Percentiles rank a stretch among this genome's conserved stretches.
These are phyloP conservation scores for Perithous albicinctus DNA, from an alignment of 2,888 invertebrate genomes.

Conservation along the genomic window DNA sequence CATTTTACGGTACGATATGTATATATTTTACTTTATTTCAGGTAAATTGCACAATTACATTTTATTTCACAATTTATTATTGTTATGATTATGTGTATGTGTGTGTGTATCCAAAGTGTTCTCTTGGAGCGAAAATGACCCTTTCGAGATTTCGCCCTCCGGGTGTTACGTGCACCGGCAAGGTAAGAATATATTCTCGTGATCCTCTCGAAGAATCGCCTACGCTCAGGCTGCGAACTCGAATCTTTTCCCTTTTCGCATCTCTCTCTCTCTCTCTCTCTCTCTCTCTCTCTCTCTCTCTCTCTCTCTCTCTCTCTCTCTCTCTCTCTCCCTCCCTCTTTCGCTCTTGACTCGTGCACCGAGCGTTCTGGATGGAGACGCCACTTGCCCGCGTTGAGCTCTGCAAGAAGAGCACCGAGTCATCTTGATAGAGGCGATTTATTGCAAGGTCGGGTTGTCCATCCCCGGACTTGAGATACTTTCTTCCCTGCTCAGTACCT, in stretches of 20 bases:
- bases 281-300: too few species aligned
- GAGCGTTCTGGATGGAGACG: slow-evolving; percentile 66
- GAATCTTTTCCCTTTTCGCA: slow-evolving; percentile 18
- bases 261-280: too few species aligned
- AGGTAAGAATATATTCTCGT: slow-evolving; percentile 36
- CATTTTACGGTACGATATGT: slow-evolving; percentile 17
- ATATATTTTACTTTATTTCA: slow-evolving; percentile 18
- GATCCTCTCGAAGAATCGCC: slow-evolving; percentile 49
- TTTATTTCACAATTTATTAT: slow-evolving; percentile 30
- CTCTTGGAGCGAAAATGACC: slow-evolving; percentile 55
- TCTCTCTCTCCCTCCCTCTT: slow-evolving; percentile 6
- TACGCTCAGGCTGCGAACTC: slow-evolving; percentile 50
- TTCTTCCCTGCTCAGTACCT: slow-evolving; percentile 39
- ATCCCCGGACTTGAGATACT: slow-evolving; percentile 64
- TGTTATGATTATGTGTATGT: slow-evolving; percentile 28
- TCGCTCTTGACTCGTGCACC: slow-evolving; percentile 16
- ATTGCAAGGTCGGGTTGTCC: slow-evolving; percentile 71
- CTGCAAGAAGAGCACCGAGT: slow-evolving; percentile 69
- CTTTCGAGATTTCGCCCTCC: slow-evolving; percentile 55
- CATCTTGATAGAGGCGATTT: slow-evolving; percentile 75
- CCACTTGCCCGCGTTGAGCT: slow-evolving; percentile 66
- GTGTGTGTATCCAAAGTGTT: slow-evolving; percentile 38
- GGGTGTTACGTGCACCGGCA: slow-evolving; percentile 45
- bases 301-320: not conserved
- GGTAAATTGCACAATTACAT: slow-evolving; percentile 51